Evolutionary conservation across 2,888 invertebrate species (phyloP), one percentile per base, ranked within the genome.

Genomic region (Cordilura impudica): DNA sequence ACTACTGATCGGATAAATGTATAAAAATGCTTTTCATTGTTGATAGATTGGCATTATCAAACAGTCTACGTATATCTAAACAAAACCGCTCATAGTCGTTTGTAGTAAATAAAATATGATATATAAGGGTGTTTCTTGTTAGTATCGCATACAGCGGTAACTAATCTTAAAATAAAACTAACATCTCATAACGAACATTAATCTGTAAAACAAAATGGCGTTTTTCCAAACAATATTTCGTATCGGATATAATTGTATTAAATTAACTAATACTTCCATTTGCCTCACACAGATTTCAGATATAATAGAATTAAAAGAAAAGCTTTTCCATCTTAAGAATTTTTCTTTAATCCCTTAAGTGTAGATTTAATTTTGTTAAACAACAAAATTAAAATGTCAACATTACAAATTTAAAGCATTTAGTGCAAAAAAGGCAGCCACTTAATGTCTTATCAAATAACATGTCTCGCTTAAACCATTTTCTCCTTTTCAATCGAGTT

Each of bases 311-410:
- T 39, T 39, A n/a, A 16, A 73, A 39, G 14, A 14, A 16, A 23
- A 12, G 26, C 21, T 56, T 47, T 2, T 39, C 2, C 23, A 16
- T 58, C 31, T 51, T 70, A 26, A 39, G 4, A 2, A 7, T 51
- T 14, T 5, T 35, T 61, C 8, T 14, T 26, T 61, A 61, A 75
- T 74, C 60, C 45, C 53, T 58, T 74, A 43, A 51, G 66, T 43
- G 12, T 35, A 14, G 14, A 51, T 51, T 23, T 14, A 26, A 23
- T 45, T 61, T 12, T n/a, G 19, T 39, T 63, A 26, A 14, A 47
- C 23, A 47, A 12, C 16, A 51, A 86, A 87, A 87, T 88, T 88
- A 86, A 87, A 87, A 86, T 86, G 87, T 87, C 86, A 87, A 87
- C 85, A 84, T 82, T 83, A 86, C 87, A 87, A 87, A 86, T 87